phyloP scores from a whole-genome alignment of 2,113 vertebrate species.

The Dicrurus megarhynchus region DNA sequence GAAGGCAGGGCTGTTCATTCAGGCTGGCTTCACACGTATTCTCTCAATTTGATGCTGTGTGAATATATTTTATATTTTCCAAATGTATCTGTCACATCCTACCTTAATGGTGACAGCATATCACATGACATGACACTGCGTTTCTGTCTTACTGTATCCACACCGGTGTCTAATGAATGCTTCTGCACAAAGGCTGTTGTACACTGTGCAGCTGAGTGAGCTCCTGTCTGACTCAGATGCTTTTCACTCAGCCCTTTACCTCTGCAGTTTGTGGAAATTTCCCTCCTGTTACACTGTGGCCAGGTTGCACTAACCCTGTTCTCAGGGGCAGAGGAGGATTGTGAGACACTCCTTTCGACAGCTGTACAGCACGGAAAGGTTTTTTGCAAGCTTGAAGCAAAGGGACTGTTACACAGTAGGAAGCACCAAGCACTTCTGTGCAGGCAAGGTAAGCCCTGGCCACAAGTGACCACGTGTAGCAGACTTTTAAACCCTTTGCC shows the following conservation, averaged over 20 bases:
- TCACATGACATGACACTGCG: not conserved
- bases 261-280: not conserved
- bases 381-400: not conserved
- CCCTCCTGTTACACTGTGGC: not conserved
- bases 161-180: slow-evolving; percentile 17
- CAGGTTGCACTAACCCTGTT: not conserved
- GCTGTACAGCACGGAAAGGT: not conserved
- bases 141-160: slow-evolving; percentile 13
- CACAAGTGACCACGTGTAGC: accelerated
- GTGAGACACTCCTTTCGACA: not conserved
- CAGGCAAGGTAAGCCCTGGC: not conserved
- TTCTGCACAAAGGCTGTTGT: slow-evolving; percentile 30
- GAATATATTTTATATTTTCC: slow-evolving; percentile 14
- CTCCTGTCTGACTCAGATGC: not conserved
- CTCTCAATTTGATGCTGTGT: slow-evolving; percentile 6
- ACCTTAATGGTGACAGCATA: slow-evolving; percentile 38
- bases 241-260: not conserved
- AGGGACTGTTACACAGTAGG: accelerated
- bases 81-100: slow-evolving; percentile 21
- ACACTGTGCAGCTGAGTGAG: not conserved
- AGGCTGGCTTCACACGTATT: not conserved
- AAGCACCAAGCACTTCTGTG: not conserved
- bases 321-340: not conserved
- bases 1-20: not conserved
- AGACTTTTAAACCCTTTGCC: not conserved